Percentiles rank a stretch among this genome's conserved stretches.
These are phyloP conservation scores for Cyclopterus lumpus DNA, from an alignment of 2,797 vertebrate genomes.

Conservation along the genomic window DNA sequence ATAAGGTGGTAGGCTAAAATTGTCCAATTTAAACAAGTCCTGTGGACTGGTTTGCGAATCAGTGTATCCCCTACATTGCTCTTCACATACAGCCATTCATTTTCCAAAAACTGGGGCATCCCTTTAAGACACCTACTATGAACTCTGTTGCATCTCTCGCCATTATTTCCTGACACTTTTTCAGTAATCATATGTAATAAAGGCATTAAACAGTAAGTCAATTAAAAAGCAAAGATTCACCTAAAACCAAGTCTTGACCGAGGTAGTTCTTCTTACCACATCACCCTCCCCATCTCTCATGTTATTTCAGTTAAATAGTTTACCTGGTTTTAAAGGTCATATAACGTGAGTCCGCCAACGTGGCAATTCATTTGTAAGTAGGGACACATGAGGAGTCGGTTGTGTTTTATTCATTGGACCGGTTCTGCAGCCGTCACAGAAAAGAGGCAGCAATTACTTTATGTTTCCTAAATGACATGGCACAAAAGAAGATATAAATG, in stretches of 20 bases:
- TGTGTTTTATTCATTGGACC: conserved; percentile 17
- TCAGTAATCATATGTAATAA: conserved; percentile 2
- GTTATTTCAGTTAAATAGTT: neutral
- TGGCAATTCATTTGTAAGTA: conserved; percentile 16
- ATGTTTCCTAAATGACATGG: conserved; percentile 19
- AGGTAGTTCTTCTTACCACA: neutral
- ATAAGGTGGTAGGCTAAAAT: neutral
- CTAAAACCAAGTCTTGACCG: no score
- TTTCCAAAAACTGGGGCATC: conserved; percentile 1
- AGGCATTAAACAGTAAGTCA: neutral
- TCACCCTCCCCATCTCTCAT: neutral
- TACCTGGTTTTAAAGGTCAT: neutral
- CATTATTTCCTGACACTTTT: conserved; percentile 17
- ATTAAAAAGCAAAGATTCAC: neutral
- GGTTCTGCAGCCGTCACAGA: conserved; percentile 16
- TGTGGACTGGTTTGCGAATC: neutral
- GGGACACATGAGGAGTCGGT: conserved; percentile 6
- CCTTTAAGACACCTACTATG: conserved; percentile 15
- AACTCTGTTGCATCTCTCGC: conserved; percentile 27
- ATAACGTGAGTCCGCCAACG: conserved; percentile 18
- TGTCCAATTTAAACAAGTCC: conserved; percentile 5
- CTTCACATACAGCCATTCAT: neutral
- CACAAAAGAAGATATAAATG: neutral
- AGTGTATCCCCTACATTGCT: neutral
- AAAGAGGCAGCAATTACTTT: conserved; percentile 3